Evolutionary conservation across 2,113 vertebrate genomes (phyloP).

Genomic region (Saccopteryx leptura): DNA sequence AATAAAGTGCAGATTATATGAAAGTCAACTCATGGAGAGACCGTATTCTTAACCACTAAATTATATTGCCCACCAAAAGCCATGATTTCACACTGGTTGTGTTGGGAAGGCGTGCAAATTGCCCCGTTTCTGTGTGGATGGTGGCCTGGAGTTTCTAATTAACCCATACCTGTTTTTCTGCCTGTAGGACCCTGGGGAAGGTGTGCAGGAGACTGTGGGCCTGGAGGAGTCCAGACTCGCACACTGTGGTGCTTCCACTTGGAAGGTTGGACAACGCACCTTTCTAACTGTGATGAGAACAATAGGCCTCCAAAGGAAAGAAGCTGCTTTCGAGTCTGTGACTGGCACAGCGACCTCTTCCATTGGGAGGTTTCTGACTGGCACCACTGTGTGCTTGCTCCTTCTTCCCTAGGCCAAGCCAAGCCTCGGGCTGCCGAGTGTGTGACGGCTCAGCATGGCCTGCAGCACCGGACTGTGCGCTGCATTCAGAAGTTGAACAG

Average conservation of each 20-base stretch:
- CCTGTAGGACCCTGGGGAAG: constrained; percentile 96
- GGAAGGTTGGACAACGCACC: constrained; percentile 96
- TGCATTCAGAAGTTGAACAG: constrained; percentile 94
- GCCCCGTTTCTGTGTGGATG: background rate
- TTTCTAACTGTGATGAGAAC: constrained; percentile 92
- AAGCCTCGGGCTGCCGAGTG: constrained; percentile 87
- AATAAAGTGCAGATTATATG: background rate
- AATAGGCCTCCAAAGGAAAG: constrained; percentile 93
- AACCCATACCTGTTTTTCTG: constrained; percentile 35
- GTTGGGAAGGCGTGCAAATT: background rate
- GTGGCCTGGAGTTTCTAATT: background rate
- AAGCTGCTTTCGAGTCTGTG: constrained; percentile 96
- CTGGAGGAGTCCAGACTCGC: constrained; percentile 92
- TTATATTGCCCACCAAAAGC: background rate
- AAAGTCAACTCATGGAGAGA: background rate
- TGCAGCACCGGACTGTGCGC: constrained; percentile 92
- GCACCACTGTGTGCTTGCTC: constrained; percentile 91
- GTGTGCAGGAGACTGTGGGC: constrained; percentile 95
- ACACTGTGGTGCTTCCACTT: constrained; percentile 95
- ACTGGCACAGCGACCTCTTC: constrained; percentile 97
- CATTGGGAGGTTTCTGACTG: constrained; percentile 96
- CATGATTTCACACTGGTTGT: background rate
- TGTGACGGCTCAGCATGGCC: constrained; percentile 95
- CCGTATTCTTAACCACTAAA: background rate
- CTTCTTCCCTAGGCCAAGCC: constrained; percentile 85